Evolutionary conservation across 2,113 vertebrate species (phyloP).

Genomic region (Monarcha castaneiventris): DNA sequence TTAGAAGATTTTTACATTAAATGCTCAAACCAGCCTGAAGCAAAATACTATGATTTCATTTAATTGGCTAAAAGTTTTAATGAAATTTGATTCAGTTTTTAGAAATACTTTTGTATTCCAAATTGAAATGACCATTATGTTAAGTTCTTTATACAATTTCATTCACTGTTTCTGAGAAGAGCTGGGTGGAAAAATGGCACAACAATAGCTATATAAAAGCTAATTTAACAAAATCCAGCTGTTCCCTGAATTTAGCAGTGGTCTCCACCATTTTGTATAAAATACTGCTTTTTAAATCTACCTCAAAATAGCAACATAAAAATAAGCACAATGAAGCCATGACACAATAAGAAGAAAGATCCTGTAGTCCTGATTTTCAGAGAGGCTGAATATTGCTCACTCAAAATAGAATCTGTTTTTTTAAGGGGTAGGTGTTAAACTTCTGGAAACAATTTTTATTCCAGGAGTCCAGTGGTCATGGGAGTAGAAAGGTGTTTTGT

Average conservation of each 20-base stretch:
- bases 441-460: not conserved
- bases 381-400: not conserved
- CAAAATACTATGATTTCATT: not conserved
- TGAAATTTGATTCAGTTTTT: not conserved
- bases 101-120: not conserved
- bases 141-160: not conserved
- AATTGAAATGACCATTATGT: not conserved
- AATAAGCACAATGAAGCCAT: not conserved
- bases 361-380: not conserved
- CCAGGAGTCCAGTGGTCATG: not conserved
- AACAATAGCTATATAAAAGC: constrained; percentile 30
- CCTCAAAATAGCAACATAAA: constrained; percentile 19
- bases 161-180: constrained; percentile 19
- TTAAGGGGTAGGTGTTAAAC: not conserved
- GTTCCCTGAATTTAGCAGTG: not conserved
- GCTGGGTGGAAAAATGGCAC: not conserved
- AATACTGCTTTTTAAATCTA: not conserved
- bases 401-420: not conserved
- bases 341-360: not conserved
- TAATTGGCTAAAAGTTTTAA: not conserved
- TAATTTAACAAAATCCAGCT: constrained; percentile 47
- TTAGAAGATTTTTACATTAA: not conserved
- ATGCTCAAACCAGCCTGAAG: not conserved
- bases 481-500: not conserved
- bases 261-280: not conserved